Base-by-base conservation (phyloP, 2,113 vertebrate species). In the Edolisoma coerulescens region DNA sequence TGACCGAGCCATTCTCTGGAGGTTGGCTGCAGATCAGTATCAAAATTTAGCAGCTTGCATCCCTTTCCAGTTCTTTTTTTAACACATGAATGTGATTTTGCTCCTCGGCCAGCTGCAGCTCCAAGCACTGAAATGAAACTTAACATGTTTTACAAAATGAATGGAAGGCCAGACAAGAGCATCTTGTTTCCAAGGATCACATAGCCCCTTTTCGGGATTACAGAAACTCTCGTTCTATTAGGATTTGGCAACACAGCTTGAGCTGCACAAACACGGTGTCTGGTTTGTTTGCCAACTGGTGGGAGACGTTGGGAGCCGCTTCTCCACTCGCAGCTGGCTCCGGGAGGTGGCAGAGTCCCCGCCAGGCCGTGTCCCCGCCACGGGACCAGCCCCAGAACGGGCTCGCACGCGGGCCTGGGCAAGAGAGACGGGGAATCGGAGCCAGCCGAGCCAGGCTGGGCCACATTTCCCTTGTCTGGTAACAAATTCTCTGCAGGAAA, bases 161-260 rank as follows among this genome's bases (percentile, higher is more conserved):
- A 71, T 94, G 93, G 96, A 96, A 96, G 93, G 92, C 96, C 93
- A 93, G 95, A 93, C 92, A 92, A 84, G 95, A 81, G 93, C 89
- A 68, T 89, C 90, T 93, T 81, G 83, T 95, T 96, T 96, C 95
- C 92, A 96, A 84, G 86, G 92, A 87, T 96, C 92, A 93, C 86
- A 90, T 16, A 93, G 33, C 73, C 86, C 83, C 76, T 96, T 94
- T 86, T 93, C 0, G 3, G 90, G 89, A 94, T 90, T 95, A 93
- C 76, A 96, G 75, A 84, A 92, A 90, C 88, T 75, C 93, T 96
- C 68, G 26, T 89, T 89, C 83, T 89, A 89, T 95, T 96, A 96
- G 88, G 57, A 84, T 75, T 95, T 97, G 96, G 96, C 96, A 96
- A 33, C 65, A 18, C 6, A 32, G 52, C 80, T 60, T 41, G 87